Evolutionary conservation across 1,140 invertebrate genomes (phyloP).

Genomic region (Lepidurus apus): DNA sequence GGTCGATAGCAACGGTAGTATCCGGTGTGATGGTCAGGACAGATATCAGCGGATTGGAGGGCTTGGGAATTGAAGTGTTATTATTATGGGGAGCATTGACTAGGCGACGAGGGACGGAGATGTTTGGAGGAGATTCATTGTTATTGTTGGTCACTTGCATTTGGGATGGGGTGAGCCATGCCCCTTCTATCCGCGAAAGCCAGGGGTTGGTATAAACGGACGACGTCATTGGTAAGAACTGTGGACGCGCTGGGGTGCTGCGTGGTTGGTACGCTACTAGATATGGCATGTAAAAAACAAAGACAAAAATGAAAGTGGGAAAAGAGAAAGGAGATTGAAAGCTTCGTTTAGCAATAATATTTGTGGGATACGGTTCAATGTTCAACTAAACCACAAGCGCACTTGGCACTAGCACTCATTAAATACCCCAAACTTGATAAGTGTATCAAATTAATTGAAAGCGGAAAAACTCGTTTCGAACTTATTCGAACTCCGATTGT

Average conservation of each 20-base stretch:
- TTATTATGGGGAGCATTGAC: background rate
- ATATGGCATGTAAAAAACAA: background rate
- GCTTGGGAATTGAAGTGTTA: background rate
- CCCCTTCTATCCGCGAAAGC: background rate
- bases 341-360: background rate
- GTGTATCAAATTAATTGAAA: background rate
- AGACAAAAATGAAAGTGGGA: background rate
- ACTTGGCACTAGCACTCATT: background rate
- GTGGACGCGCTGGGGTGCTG: background rate
- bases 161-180: background rate
- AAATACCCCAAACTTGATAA: background rate
- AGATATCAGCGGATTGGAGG: background rate
- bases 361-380: background rate
- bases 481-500: background rate
- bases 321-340: background rate
- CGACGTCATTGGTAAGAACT: background rate
- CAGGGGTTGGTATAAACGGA: slow-evolving; percentile 18
- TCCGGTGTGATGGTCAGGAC: background rate
- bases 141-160: slow-evolving; percentile 1
- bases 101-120: background rate
- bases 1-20: slow-evolving; percentile 32
- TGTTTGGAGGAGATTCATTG: background rate
- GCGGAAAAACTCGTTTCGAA: background rate
- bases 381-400: background rate
- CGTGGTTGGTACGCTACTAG: background rate